phyloP scores from a whole-genome alignment of 2,888 invertebrate species.

The Drosophila longiperda region DNA sequence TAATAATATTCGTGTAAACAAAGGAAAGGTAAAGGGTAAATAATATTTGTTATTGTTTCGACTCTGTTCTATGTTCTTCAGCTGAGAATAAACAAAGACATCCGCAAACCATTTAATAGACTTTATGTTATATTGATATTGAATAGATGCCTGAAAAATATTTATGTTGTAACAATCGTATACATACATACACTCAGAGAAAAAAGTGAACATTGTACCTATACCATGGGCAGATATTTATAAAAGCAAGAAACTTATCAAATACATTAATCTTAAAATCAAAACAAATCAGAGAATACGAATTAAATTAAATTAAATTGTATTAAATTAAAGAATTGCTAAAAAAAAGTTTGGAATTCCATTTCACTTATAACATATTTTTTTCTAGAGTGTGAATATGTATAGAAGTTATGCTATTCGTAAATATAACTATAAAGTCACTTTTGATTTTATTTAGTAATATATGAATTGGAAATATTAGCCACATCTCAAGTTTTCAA shows the following conservation, averaged over 20 bases:
- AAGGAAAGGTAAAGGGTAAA: background rate
- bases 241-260: background rate
- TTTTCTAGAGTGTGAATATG: background rate
- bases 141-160: slow-evolving; percentile 29
- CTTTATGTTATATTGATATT: slow-evolving; percentile 33
- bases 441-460: background rate
- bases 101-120: background rate
- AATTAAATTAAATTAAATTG: background rate
- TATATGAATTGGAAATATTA: background rate
- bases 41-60: background rate
- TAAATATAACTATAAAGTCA: background rate
- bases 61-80: background rate
- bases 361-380: background rate
- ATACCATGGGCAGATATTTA: background rate
- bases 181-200: background rate
- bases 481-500: background rate
- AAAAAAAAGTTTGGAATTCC: background rate
- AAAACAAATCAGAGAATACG: background rate
- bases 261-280: background rate
- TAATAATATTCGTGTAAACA: slow-evolving; percentile 7
- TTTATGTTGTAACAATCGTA: background rate
- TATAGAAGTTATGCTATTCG: background rate
- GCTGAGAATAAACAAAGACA: background rate
- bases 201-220: background rate
- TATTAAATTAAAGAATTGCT: background rate